Evolutionary conservation across 2,888 invertebrate species (phyloP).

Genomic region (Cabera pusaria): DNA sequence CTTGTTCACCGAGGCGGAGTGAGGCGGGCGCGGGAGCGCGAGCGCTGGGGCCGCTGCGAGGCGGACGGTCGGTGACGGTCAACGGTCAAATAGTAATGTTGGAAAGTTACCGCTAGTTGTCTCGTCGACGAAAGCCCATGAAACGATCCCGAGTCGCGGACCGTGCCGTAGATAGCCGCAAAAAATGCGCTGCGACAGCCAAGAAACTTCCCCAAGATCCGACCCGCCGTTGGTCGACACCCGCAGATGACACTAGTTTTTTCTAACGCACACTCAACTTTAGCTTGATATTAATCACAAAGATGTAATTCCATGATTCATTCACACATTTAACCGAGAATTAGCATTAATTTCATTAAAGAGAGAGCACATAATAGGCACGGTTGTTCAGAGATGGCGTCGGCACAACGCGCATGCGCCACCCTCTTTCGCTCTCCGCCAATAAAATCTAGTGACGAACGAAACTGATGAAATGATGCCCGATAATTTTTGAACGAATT

Average conservation of each 20-base stretch:
- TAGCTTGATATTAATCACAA: conserved; percentile 57
- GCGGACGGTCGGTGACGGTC: conserved; percentile 44
- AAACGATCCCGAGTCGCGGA: conserved; percentile 55
- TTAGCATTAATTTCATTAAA: conserved; percentile 60
- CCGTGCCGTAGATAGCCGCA: conserved; percentile 66
- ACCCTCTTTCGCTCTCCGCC: conserved; percentile 69
- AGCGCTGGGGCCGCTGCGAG: conserved; percentile 49
- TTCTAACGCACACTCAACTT: conserved; percentile 47
- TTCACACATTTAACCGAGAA: conserved; percentile 58
- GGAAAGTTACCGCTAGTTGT: conserved; percentile 65
- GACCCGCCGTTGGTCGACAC: conserved; percentile 57
- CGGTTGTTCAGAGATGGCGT: conserved; percentile 82
- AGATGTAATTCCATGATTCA: conserved; percentile 65
- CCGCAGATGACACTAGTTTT: conserved; percentile 48
- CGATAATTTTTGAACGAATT: conserved; percentile 47
- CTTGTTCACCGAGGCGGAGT: conserved; percentile 60
- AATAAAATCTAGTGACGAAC: conserved; percentile 61
- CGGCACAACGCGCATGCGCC: conserved; percentile 83
- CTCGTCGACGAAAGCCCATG: conserved; percentile 61
- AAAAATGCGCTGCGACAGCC: conserved; percentile 78
- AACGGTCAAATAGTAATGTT: conserved; percentile 43
- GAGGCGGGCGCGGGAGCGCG: conserved; percentile 72
- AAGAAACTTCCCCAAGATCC: conserved; percentile 77
- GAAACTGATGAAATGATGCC: conserved; percentile 56
- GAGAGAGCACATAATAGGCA: conserved; percentile 69